Evolutionary conservation across 2,113 vertebrate species (phyloP), one percentile per base, ranked within the genome.

Genomic region (Amphiprion percula): DNA sequence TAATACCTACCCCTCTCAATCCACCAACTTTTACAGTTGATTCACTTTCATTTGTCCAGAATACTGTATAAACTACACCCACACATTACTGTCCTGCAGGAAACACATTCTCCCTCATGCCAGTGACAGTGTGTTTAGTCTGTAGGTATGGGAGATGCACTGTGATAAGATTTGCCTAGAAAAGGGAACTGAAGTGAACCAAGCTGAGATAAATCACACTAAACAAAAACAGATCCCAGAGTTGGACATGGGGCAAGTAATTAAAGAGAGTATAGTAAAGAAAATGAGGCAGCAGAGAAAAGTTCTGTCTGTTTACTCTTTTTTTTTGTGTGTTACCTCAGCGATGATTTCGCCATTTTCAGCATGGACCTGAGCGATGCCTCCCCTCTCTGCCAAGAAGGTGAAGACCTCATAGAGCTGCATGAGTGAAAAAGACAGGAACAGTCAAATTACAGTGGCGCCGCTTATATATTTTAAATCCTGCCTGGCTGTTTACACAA

Each of bases 331-430:
- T 37, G 44, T 84, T 93, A 99, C 98, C 97, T 99, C 97, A 30
- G 97, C 97, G 54, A 99, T 97, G 92, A 99, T 98, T 74, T 99
- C 98, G 1, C 98, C 98, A 0, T 99, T 99, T 87, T 99, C 98
- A 23, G 97, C 98, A 15, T 99, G 98, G 88, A 99, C 97, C 92
- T 99, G 97, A 87, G 96, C 97, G 21, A 98, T 91, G 68, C 96
- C 97, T 41, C 98, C 98, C 81, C 96, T 92, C 70, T 97, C 97
- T 69, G 95, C 97, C 87, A 99, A 82, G 91, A 96, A 99, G 87
- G 95, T 97, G 87, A 98, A 98, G 85, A 99, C 94, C 87, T 99
- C 98, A 26, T 98, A 99, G 12, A 99, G 95, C 97, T 99, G 80
- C 58, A 95, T 91, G 0, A 79, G 0, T 78, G 39, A 59, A 76